Base-by-base conservation (phyloP, 2,113 vertebrate genomes). In the Callocephalon fimbriatum region DNA sequence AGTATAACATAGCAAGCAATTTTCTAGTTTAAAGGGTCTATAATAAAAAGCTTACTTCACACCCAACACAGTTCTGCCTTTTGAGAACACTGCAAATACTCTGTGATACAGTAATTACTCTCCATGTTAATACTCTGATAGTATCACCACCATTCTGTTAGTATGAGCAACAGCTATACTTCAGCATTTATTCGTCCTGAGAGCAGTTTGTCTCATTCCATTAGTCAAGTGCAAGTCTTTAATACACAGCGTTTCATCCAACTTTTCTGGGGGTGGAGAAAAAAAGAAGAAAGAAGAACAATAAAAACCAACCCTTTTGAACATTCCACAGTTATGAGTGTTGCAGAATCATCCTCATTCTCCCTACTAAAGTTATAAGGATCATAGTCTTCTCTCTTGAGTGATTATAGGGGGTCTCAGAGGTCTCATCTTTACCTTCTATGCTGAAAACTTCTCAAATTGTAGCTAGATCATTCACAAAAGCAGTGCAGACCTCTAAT, bases 391-490 rank as follows among this genome's bases (percentile, higher is more conserved):
- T 27, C 56, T 9, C 4, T 58, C 40, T 29, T 23, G 4, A 18
- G 6, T 53, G 35, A 2, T 23, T 42, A 32, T 0, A 54, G 0
- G 3, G 17, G 2, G 12, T 35, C 15, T 71, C 26, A 66, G 3
- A 18, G 2, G 15, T 35, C 18, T 71, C 32, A 70, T 17, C 18
- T 62, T 53, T 12, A 27, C 15, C 8, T 40, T 58, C 66, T 25
- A 31, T 0, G 4, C 22, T 66, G 45, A 21, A 5, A 71, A 27
- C 26, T 72, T n/a, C 9, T 19, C 48, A 37, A 65, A 68, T 29
- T 51, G 0, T 13, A 68, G 75, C 38, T 0, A 35, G 8, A 61
- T n/a, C 17, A 22, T 45, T 53, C 76, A 85, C 6, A 68, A 65
- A 71, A 81, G 8, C 7, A 15, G 15, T 21, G 21, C 56, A 85